Evolutionary conservation across 2,888 invertebrate genomes (phyloP).

Genomic region (Thymelicus lineola): DNA sequence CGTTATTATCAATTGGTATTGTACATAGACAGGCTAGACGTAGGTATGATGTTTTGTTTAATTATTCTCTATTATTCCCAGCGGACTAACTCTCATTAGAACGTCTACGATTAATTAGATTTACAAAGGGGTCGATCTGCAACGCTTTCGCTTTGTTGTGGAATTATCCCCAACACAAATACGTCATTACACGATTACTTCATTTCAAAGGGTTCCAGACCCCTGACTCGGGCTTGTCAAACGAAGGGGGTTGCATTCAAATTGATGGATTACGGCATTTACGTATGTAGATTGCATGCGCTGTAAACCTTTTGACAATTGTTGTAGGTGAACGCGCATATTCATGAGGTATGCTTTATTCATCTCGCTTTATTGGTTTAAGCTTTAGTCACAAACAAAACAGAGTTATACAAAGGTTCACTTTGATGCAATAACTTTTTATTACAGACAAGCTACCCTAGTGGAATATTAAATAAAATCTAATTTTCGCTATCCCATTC

Average conservation of each 20-base stretch:
- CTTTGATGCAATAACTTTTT: too few relatives aligned
- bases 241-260: conserved; percentile 37
- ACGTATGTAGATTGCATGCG: conserved; percentile 32
- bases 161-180: conserved; percentile 62
- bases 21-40: too few relatives aligned
- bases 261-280: conserved; percentile 32
- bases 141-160: conserved; percentile 55
- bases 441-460: too few relatives aligned
- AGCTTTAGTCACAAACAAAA: not conserved
- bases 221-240: conserved; percentile 50
- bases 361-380: conserved; percentile 16
- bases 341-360: conserved; percentile 22
- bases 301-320: conserved; percentile 33
- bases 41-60: not conserved
- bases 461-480: not conserved
- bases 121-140: conserved; percentile 40
- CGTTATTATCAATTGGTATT: too few relatives aligned
- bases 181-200: conserved; percentile 69
- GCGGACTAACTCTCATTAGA: not conserved
- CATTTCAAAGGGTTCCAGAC: conserved; percentile 63
- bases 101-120: conserved; percentile 25
- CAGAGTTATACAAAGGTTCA: too few relatives aligned
- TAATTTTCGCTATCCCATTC: too few relatives aligned
- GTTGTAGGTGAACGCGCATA: conserved; percentile 21
- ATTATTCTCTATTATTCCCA: not conserved